These are phyloP conservation scores for Drosophila lacteicornis DNA, from an alignment of 1,140 invertebrate species.

Conservation along the genomic window DNA sequence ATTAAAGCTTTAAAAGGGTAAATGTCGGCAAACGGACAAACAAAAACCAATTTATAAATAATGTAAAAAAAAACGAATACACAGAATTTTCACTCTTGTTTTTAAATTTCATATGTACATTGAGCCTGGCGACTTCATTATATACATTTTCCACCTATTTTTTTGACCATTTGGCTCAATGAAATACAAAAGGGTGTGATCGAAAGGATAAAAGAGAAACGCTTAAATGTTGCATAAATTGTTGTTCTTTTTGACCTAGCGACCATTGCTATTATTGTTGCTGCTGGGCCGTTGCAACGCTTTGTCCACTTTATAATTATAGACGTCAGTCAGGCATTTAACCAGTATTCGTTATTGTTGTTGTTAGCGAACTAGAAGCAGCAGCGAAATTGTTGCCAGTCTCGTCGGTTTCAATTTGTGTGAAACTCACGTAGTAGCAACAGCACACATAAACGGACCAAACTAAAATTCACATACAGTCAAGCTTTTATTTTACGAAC, in stretches of 20 bases:
- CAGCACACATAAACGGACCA: conserved; percentile 19
- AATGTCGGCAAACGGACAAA: conserved; percentile 8
- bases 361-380: conserved; percentile 21
- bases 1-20: conserved; percentile 3
- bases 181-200: conserved; percentile 12
- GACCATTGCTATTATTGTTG: conserved; percentile 37
- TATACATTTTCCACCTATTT: conserved; percentile 64
- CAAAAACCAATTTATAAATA: conserved; percentile 14
- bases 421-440: conserved; percentile 56
- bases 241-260: conserved; percentile 45
- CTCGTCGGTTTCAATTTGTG: conserved; percentile 75
- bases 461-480: conserved; percentile 28
- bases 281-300: conserved; percentile 28
- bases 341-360: conserved; percentile 54
- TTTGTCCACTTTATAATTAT: conserved; percentile 75
- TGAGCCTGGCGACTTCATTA: conserved; percentile 67
- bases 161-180: conserved; percentile 40
- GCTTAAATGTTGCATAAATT: conserved; percentile 58
- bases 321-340: conserved; percentile 82
- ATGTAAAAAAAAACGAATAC: neutral
- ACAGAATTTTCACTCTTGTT: conserved; percentile 15
- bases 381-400: conserved; percentile 54
- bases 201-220: conserved; percentile 13
- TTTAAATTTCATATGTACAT: conserved; percentile 53
- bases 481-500: conserved; percentile 9